These are phyloP conservation scores for Corythornis madagascariensis DNA, from an alignment of 2,113 vertebrate species.

Conservation along the genomic window DNA sequence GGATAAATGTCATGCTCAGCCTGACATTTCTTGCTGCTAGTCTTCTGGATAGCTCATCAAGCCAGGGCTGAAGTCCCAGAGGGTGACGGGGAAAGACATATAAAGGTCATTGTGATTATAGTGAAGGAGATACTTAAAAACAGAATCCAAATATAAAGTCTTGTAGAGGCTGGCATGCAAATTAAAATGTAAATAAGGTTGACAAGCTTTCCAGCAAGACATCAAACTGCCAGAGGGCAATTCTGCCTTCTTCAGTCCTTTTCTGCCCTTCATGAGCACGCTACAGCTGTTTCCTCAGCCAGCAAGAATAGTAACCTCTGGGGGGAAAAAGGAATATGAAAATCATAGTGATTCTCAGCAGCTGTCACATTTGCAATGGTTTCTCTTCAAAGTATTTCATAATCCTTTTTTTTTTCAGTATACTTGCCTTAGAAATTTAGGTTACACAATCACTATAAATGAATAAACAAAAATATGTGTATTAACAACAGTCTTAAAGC, in stretches of 20 bases:
- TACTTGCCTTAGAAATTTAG: constrained; percentile 19
- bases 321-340: neutral
- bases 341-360: constrained; percentile 24
- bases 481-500: neutral
- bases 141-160: neutral
- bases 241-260: neutral
- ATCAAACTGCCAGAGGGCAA: constrained; percentile 9
- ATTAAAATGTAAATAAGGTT: constrained; percentile 61
- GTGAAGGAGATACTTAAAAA: constrained; percentile 41
- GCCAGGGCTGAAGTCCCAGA: neutral
- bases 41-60: neutral
- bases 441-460: neutral
- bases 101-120: constrained; percentile 32
- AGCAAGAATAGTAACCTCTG: neutral
- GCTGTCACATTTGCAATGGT: constrained; percentile 22
- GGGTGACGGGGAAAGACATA: neutral
- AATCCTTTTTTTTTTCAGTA: neutral
- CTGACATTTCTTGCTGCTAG: constrained; percentile 21
- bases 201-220: constrained; percentile 46
- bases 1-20: constrained; percentile 24
- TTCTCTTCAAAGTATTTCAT: constrained; percentile 33
- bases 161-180: constrained; percentile 9
- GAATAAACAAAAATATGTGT: neutral
- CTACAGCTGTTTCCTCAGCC: constrained; percentile 8
- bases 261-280: neutral